Conservation (phyloP, 2,888 invertebrate genomes). For the Bimastos eiseni region DNA sequence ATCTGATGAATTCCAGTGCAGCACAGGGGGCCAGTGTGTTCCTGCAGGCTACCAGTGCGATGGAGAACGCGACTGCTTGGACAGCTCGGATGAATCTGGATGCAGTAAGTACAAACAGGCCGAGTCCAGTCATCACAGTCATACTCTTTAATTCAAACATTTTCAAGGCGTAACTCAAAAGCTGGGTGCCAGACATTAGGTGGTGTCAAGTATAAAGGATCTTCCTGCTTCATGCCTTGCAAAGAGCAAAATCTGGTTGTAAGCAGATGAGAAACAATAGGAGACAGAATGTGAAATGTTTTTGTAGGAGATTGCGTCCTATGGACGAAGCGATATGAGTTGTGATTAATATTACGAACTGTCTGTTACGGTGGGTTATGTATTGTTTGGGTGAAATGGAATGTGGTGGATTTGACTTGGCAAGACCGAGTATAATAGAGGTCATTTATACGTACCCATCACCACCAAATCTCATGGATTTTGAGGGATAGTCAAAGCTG, state of each 20-base stretch:
- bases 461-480: neutral
- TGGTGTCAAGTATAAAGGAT: neutral
- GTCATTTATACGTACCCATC: no score
- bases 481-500: neutral
- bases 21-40: conserved; percentile 74
- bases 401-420: neutral
- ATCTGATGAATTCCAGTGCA: conserved; percentile 62
- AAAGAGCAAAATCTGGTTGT: neutral
- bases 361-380: neutral
- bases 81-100: conserved; percentile 79
- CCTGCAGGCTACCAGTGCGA: conserved; percentile 91
- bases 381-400: neutral
- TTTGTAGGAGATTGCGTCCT: no score
- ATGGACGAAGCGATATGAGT: no score
- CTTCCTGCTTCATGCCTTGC: neutral
- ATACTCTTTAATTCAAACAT: neutral
- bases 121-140: no score
- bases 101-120: conserved; percentile 51
- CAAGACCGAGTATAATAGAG: neutral
- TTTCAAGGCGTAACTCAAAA: neutral
- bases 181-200: neutral
- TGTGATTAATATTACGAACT: no score
- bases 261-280: neutral
- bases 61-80: conserved; percentile 86
- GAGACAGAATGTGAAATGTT: neutral